Conservation (phyloP, 2,888 invertebrate species). For the Podotricha telesiphe region DNA sequence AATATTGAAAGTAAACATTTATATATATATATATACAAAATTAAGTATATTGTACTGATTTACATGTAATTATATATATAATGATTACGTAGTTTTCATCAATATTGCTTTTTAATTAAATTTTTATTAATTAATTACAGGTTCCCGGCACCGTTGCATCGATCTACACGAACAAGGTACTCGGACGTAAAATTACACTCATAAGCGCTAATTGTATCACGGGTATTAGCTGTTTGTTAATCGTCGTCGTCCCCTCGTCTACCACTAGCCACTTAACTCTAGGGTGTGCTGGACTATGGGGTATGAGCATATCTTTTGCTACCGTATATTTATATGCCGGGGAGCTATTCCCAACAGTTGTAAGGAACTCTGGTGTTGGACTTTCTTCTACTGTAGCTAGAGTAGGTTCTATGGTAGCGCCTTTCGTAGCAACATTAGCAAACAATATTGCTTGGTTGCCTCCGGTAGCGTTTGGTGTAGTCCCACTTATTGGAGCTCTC, state of each 20-base stretch:
- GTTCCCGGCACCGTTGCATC: constrained; percentile 86
- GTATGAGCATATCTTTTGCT: constrained; percentile 92
- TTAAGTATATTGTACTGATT: no score
- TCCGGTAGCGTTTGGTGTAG: constrained; percentile 88
- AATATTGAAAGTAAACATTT: no score
- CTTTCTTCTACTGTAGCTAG: constrained; percentile 93
- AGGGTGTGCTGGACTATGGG: constrained; percentile 90
- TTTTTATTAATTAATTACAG: constrained; percentile 56
- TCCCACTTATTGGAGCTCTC: constrained; percentile 87
- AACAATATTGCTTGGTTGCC: constrained; percentile 85
- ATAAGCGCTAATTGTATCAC: constrained; percentile 86
- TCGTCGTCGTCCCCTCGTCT: constrained; percentile 81
- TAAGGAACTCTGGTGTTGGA: constrained; percentile 94
- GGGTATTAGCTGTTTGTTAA: constrained; percentile 85
- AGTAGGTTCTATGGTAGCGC: constrained; percentile 93
- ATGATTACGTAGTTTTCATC: no score
- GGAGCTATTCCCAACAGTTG: constrained; percentile 94
- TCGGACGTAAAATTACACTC: constrained; percentile 87
- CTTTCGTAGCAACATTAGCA: constrained; percentile 89
- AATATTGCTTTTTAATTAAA: background rate
- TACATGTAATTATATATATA: no score
- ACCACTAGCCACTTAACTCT: constrained; percentile 83
- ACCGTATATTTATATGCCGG: constrained; percentile 94
- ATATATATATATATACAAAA: no score
- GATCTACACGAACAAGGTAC: constrained; percentile 85